A percentile compares a stretch with the other conserved stretches of the same genome.
phyloP scores from a whole-genome alignment of 2,797 vertebrate genomes.

The Halcyon leucocephala region DNA sequence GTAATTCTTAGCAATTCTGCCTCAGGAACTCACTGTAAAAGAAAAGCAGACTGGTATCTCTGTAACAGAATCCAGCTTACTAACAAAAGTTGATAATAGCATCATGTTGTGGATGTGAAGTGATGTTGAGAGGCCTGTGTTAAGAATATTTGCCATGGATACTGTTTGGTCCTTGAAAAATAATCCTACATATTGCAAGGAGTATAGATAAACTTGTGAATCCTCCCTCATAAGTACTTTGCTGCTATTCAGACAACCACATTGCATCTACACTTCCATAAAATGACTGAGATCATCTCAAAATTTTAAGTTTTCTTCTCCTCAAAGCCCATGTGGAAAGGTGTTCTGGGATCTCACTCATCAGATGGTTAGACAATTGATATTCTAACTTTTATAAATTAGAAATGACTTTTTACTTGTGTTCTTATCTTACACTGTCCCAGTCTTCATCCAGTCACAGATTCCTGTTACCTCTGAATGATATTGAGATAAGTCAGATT shows the following conservation, averaged over 20 bases:
- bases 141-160: not conserved
- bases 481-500: not conserved
- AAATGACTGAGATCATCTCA: not conserved
- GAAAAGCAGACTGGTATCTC: not conserved
- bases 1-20: not conserved
- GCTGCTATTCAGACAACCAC: not conserved
- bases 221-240: not conserved
- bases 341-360: not conserved
- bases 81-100: not conserved
- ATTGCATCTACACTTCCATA: not conserved
- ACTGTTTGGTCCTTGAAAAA: not conserved
- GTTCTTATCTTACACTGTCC: not conserved
- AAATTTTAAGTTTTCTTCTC: not conserved
- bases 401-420: not conserved
- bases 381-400: not conserved
- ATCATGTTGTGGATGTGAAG: not conserved
- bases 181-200: not conserved
- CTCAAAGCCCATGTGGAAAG: not conserved
- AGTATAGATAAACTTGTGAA: not conserved
- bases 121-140: rapidly evolving
- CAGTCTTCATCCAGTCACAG: not conserved
- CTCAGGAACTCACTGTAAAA: not conserved
- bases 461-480: not conserved
- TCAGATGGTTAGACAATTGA: not conserved
- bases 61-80: not conserved